These are phyloP conservation scores for Thymelicus sylvestris DNA, from an alignment of 2,888 invertebrate species.

Conservation along the genomic window DNA sequence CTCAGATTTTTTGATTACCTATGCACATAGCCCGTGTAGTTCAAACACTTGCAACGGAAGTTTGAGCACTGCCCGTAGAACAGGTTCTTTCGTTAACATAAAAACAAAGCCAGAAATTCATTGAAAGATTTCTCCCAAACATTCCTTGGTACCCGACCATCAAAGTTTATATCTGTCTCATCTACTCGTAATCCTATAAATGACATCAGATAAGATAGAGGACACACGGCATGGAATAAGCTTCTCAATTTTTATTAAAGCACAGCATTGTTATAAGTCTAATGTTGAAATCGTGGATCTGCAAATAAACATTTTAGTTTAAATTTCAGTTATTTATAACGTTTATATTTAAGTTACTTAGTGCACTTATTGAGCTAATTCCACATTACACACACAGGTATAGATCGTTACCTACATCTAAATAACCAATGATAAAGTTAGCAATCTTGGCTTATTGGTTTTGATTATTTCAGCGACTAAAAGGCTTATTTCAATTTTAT, in stretches of 20 bases:
- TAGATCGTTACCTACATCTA: too few relatives aligned
- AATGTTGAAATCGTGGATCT: too few relatives aligned
- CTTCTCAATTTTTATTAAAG: constrained; percentile 47
- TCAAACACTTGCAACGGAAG: constrained; percentile 74
- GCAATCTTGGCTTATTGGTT: too few relatives aligned
- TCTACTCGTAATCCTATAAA: constrained; percentile 81
- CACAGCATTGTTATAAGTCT: too few relatives aligned
- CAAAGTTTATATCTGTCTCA: constrained; percentile 75
- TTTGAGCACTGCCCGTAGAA: constrained; percentile 63
- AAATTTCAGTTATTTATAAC: too few relatives aligned
- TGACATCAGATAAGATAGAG: constrained; percentile 79
- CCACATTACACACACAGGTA: too few relatives aligned
- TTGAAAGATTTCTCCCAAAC: constrained; percentile 77
- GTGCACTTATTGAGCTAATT: too few relatives aligned
- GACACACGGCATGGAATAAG: constrained; percentile 53
- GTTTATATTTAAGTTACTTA: too few relatives aligned
- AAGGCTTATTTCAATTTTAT: too few relatives aligned
- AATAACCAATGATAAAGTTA: too few relatives aligned
- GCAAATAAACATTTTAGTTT: too few relatives aligned
- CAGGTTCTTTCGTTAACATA: constrained; percentile 78
- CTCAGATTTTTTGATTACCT: neutral
- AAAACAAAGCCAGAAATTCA: constrained; percentile 80
- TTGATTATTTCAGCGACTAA: too few relatives aligned
- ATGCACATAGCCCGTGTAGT: constrained; percentile 49
- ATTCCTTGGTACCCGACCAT: constrained; percentile 72